Evolutionary conservation across 2,113 vertebrate species (phyloP), one percentile per base, ranked within the genome.

Genomic region (Oplegnathus fasciatus): DNA sequence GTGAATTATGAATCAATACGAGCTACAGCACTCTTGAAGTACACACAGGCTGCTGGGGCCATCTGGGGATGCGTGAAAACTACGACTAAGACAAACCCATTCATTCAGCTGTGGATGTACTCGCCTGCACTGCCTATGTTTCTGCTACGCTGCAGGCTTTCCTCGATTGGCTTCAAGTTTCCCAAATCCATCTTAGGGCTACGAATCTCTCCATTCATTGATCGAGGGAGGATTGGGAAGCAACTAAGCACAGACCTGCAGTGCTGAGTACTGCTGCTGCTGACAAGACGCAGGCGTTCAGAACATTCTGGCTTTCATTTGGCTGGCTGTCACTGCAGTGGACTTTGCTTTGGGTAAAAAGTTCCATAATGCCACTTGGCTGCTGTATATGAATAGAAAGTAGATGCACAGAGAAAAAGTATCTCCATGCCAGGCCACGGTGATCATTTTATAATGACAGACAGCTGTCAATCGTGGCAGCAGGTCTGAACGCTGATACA

Each of bases 1-100:
- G 88, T 93, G 84, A 92, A 91, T 92, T 91, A 90, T 89, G 87
- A 90, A 93, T 91, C 85, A 74, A 86, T 83, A 82, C 3, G 70
- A 75, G 79, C 76, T 76, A 7, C 69, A 58, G 69, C 87, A 6
- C 30, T 65, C 62, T 22, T 40, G 68, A 80, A 62, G 82, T 66
- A 28, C 52, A 71, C 87, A 44, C 87, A 68, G 85, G 77, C 86
- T 79, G 82, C 82, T 1, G 50, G 28, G 79, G 82, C 80, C 88
- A 55, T 73, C 71, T 82, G 87, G 89, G 87, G 80, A 82, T 61
- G 75, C 54, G 37, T 61, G 78, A 69, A 86, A 85, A 62, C 52
- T 66, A 65, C n/a, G 24, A 54, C 68, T 9, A 65, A 80, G 86
- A 88, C 80, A 73, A 88, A 78, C 65, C 68, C 86, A 30, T 85